Conservation (phyloP, 2,888 invertebrate species). For the Alloscopus bannaensis region DNA sequence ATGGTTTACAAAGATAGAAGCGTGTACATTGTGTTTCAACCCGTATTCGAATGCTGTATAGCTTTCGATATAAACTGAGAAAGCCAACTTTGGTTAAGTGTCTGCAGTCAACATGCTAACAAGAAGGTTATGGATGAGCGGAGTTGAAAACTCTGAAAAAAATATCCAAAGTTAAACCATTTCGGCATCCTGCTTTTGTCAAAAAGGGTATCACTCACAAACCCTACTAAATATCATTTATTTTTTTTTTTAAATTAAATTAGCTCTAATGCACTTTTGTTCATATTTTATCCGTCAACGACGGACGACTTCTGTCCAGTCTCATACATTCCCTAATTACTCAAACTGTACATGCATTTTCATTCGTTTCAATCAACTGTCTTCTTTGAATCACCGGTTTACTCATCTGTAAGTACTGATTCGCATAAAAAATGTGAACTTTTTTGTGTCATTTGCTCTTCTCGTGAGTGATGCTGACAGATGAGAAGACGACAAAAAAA, state of each 20-base stretch:
- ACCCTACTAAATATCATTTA: too few relatives aligned
- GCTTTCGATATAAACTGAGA: too few relatives aligned
- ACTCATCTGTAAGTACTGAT: slow-evolving; percentile 10
- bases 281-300: not conserved
- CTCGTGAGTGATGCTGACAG: not conserved
- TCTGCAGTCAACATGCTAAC: too few relatives aligned
- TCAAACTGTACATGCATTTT: too few relatives aligned
- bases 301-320: slow-evolving; percentile 15
- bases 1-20: too few relatives aligned
- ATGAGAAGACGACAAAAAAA: too few relatives aligned
- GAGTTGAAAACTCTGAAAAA: not conserved
- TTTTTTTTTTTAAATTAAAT: too few relatives aligned
- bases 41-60: too few relatives aligned
- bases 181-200: slow-evolving; percentile 20
- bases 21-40: too few relatives aligned
- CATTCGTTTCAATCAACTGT: slow-evolving; percentile 17
- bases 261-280: not conserved
- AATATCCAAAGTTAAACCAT: slow-evolving; percentile 10
- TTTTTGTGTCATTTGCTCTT: slow-evolving; percentile 2
- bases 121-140: too few relatives aligned
- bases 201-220: not conserved
- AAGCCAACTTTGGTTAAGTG: too few relatives aligned
- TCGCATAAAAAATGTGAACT: not conserved
- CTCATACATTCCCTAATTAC: slow-evolving; percentile 8
- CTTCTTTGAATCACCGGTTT: not conserved